Base-by-base conservation (phyloP, 2,113 vertebrate genomes). In the Globicephala melas region DNA sequence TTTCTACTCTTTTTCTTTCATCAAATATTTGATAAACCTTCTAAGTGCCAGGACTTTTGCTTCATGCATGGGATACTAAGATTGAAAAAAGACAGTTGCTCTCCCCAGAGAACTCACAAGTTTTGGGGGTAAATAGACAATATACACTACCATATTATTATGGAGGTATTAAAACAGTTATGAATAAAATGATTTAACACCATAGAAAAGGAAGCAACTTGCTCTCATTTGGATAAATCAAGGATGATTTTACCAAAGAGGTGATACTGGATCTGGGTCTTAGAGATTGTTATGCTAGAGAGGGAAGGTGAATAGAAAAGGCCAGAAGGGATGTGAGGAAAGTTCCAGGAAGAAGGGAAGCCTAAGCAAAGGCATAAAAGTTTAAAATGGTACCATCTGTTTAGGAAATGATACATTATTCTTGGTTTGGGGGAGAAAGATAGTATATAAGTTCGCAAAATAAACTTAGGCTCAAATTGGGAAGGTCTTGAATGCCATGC, bases 11-110 rank as follows among this genome's bases (percentile, higher is more conserved):
- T 89, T 96, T 92, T 33, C 67, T 86, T 92, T 82, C 73, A 92
- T 96, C 81, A 97, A 94, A 93, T 97, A 97, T 96, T 90, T 98
- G 91, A 91, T 92, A 83, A 90, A 47, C 91, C 79, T 87, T 92
- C 84, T 91, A 97, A 98, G 85, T 97, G 65, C 68, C 80, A 95
- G 71, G 53, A 91, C 50, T 97, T 92, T 79, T 90, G 50, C 82
- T 94, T 95, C 53, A n/a, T 79, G 67, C 36, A 92, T 91, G 41
- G 26, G 44, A 62, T 83, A 33, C 44, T 91, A 94, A 97, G 65
- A 76, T 44, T 81, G 13, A 13, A 33, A 70, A 86, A 94, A 94
- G 6, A 88, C 0, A 6, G 12, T 91, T 18, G 25, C 23, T 94
- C 4, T 91, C 33, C 36, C 67, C 33, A 74, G 92, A 94, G 44